phyloP scores from a whole-genome alignment of 2,888 invertebrate genomes.

The Eremobia ochroleuca region DNA sequence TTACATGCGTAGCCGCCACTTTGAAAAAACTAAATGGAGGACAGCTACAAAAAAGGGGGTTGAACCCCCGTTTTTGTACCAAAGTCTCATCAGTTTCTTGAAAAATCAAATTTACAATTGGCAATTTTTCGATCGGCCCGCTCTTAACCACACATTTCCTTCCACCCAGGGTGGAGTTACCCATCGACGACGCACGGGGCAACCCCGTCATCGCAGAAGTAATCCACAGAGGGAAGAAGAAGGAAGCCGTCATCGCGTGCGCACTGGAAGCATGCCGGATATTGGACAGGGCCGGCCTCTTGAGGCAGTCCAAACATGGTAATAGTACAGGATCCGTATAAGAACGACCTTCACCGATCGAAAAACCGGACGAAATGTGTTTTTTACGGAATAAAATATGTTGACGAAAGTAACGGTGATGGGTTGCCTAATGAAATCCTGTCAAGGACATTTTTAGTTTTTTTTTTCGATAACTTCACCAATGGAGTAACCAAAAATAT shows the following conservation, averaged over 20 bases:
- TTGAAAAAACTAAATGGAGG: too few species aligned
- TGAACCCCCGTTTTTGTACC: not conserved
- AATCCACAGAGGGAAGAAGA: slow-evolving; percentile 97
- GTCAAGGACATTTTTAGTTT: too few species aligned
- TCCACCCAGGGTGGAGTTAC: slow-evolving; percentile 93
- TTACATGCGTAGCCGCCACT: too few species aligned
- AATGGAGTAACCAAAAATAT: too few species aligned
- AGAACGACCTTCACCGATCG: too few species aligned
- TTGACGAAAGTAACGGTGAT: too few species aligned
- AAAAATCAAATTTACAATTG: not conserved
- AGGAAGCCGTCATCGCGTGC: slow-evolving; percentile 97
- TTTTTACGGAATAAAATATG: too few species aligned
- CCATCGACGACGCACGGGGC: slow-evolving; percentile 95
- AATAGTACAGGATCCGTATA: too few species aligned
- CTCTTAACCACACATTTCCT: not conserved
- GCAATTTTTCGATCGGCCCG: not conserved
- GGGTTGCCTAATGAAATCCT: too few species aligned
- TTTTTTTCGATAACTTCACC: too few species aligned
- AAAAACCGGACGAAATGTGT: too few species aligned
- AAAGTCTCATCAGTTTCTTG: not conserved
- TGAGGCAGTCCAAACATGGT: slow-evolving; percentile 97
- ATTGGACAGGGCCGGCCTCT: slow-evolving; percentile 96
- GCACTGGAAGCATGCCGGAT: slow-evolving; percentile 98
- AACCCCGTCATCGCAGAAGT: slow-evolving; percentile 96
- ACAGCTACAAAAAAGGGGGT: too few species aligned